phyloP scores from a whole-genome alignment of 2,113 vertebrate species.

The Aspiorhynchus laticeps region DNA sequence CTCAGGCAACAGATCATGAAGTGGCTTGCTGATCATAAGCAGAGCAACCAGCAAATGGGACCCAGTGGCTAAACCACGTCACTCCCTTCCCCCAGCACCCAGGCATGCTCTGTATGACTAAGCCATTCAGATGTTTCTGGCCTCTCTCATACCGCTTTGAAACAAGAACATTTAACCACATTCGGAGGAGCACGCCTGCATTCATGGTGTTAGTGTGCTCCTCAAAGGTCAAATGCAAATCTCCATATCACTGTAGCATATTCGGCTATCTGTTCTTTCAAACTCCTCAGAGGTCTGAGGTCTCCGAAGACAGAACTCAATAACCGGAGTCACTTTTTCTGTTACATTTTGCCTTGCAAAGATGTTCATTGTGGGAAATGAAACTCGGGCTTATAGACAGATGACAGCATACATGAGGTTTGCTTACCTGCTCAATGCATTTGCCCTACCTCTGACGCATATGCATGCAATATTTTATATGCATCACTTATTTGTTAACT shows the following conservation, averaged over 20 bases:
- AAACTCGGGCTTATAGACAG: constrained; percentile 40
- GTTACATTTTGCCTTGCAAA: constrained; percentile 41
- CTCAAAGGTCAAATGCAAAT: constrained; percentile 29
- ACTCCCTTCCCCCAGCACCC: constrained; percentile 32
- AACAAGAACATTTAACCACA: constrained; percentile 24
- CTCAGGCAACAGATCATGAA: constrained; percentile 91
- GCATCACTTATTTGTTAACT: constrained; percentile 19
- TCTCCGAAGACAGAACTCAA: not conserved
- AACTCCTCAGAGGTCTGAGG: not conserved
- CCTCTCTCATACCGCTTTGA: not conserved
- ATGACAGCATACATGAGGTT: not conserved
- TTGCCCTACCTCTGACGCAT: constrained; percentile 35
- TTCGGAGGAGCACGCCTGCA: constrained; percentile 30
- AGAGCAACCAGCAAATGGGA: constrained; percentile 82
- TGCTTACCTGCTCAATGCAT: constrained; percentile 9
- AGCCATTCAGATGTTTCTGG: constrained; percentile 39
- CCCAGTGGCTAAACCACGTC: constrained; percentile 70
- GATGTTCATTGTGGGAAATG: constrained; percentile 28
- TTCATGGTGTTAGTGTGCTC: constrained; percentile 16
- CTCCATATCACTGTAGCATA: constrained; percentile 39
- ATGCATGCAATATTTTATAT: constrained; percentile 22
- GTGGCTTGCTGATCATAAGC: constrained; percentile 92
- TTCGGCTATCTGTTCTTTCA: constrained; percentile 21
- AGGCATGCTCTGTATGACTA: constrained; percentile 39
- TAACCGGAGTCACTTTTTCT: not conserved